Conservation (phyloP, 2,888 invertebrate genomes). For the Diachrysia chrysitis region DNA sequence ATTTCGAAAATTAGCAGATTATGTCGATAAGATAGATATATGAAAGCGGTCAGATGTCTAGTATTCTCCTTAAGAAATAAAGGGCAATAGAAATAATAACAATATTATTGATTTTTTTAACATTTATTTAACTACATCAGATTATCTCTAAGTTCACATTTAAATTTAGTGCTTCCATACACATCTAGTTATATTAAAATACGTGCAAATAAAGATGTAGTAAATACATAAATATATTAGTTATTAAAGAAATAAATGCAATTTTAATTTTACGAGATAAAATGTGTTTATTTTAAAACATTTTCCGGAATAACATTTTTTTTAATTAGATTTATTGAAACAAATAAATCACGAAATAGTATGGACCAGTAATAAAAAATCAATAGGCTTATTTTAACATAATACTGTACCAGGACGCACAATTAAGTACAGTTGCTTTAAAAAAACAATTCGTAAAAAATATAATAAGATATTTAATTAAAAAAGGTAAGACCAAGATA, state of each 20-base stretch:
- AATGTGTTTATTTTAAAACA: neutral
- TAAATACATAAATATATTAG: conserved; percentile 6
- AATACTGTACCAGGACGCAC: neutral
- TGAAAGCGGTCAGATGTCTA: too few species aligned
- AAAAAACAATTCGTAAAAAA: neutral
- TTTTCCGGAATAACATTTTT: neutral
- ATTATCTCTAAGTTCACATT: conserved; percentile 37
- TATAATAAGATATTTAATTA: too few species aligned
- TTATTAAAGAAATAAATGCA: conserved; percentile 40
- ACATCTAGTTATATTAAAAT: conserved; percentile 24
- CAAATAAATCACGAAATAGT: neutral
- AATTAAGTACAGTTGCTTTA: neutral
- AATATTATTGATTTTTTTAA: conserved; percentile 21
- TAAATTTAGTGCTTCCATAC: conserved; percentile 41
- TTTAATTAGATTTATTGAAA: neutral
- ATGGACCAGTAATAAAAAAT: neutral
- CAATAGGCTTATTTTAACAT: neutral
- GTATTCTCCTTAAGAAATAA: too few species aligned
- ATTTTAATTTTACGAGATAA: conserved; percentile 24
- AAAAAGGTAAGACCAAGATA: too few species aligned
- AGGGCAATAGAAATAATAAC: neutral
- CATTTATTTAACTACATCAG: conserved; percentile 47
- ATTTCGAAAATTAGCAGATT: too few species aligned
- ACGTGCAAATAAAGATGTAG: conserved; percentile 19
- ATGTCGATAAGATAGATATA: too few species aligned